phyloP scores from a whole-genome alignment of 2,113 vertebrate genomes.

The Apus apus region DNA sequence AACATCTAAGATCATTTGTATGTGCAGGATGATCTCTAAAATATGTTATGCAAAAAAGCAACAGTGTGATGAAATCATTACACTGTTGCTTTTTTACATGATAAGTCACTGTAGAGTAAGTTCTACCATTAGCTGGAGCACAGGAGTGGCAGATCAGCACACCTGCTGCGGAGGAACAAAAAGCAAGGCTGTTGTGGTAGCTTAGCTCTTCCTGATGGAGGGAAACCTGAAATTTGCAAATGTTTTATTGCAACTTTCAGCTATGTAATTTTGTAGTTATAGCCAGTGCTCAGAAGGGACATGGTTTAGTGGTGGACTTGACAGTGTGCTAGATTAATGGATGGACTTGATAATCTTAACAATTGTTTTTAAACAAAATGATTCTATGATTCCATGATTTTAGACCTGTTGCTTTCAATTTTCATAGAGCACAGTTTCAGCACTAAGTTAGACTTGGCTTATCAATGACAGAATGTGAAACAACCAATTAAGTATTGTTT shows the following conservation, averaged over 20 bases:
- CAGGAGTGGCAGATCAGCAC: background rate
- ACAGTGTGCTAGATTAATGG: no score
- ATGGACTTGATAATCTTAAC: no score
- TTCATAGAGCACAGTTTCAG: background rate
- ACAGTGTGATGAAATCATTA: no score
- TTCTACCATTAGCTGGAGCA: background rate
- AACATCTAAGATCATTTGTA: background rate
- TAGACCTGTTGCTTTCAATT: background rate
- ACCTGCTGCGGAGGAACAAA: background rate
- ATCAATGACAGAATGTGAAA: background rate
- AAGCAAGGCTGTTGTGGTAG: background rate
- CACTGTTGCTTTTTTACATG: background rate
- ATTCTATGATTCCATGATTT: no score
- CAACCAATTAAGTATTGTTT: background rate
- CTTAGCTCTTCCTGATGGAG: background rate
- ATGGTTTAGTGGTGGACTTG: no score
- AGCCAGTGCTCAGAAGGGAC: background rate
- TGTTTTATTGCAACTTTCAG: background rate
- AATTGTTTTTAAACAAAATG: no score
- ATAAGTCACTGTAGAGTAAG: background rate
- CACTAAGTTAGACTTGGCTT: background rate
- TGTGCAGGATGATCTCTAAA: background rate
- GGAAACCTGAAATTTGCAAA: background rate
- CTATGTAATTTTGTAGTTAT: background rate
- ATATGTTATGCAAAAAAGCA: background rate